phyloP scores from a whole-genome alignment of 2,113 vertebrate genomes.

The Heloderma charlesbogerti region DNA sequence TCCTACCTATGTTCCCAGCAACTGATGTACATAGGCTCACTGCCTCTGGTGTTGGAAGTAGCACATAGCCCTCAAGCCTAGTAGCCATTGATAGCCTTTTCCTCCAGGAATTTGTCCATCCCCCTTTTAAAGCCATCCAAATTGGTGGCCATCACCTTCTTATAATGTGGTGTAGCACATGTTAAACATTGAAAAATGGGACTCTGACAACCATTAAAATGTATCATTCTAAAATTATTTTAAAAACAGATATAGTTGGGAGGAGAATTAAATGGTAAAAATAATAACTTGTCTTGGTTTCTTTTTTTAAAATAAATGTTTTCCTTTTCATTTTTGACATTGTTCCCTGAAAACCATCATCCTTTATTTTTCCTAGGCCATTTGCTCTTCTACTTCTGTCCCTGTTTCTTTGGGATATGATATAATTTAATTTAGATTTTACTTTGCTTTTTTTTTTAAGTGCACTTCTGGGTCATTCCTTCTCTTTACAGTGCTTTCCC shows the following conservation, averaged over 20 bases:
- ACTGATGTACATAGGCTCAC: too few species aligned
- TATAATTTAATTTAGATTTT: too few species aligned
- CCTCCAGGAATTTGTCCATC: too few species aligned
- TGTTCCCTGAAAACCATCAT: not conserved
- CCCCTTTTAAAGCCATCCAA: too few species aligned
- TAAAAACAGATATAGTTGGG: not conserved
- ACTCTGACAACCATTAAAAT: not conserved
- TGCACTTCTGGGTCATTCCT: not conserved
- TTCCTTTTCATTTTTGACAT: not conserved
- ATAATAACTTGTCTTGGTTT: not conserved
- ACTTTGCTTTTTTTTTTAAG: too few species aligned
- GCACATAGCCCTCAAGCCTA: too few species aligned
- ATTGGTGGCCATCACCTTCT: too few species aligned
- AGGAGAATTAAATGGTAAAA: not conserved
- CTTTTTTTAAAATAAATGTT: not conserved
- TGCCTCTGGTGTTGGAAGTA: too few species aligned
- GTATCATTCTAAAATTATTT: too few species aligned
- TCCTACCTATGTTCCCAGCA: too few species aligned
- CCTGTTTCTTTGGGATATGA: not conserved
- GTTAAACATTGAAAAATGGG: not conserved
- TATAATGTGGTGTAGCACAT: not conserved
- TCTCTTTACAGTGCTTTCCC: not conserved
- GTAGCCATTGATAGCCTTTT: too few species aligned
- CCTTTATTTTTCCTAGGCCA: not conserved
- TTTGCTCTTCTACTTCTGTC: not conserved